Evolutionary conservation across 2,797 vertebrate genomes (phyloP).

Genomic region (Peromyscus eremicus): DNA sequence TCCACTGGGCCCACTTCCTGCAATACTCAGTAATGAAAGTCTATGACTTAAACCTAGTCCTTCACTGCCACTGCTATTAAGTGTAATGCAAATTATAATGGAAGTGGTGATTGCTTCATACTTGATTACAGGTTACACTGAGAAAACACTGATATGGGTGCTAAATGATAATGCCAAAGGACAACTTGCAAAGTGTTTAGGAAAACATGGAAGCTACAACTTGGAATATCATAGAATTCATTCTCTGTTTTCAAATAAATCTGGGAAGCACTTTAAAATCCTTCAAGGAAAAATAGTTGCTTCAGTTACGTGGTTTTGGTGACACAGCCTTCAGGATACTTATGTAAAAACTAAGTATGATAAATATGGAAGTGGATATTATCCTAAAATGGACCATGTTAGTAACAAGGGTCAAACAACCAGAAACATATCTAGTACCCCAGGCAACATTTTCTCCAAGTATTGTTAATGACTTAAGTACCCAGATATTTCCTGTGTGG

Average conservation of each 20-base stretch:
- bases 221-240: slow-evolving; percentile 74
- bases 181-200: slow-evolving; percentile 74
- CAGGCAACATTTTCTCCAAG: slow-evolving; percentile 58
- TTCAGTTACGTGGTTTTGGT: slow-evolving; percentile 62
- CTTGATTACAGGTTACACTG: slow-evolving; percentile 85
- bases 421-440: background rate
- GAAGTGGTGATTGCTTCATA: slow-evolving; percentile 82
- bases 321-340: slow-evolving; percentile 70
- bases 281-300: background rate
- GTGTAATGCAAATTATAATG: slow-evolving; percentile 86
- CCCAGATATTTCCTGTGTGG: slow-evolving; percentile 51
- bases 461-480: slow-evolving; percentile 58
- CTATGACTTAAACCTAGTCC: slow-evolving; percentile 73
- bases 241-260: slow-evolving; percentile 71
- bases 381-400: slow-evolving; percentile 65
- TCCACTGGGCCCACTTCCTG: slow-evolving; percentile 62
- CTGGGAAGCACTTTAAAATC: slow-evolving; percentile 19
- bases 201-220: slow-evolving; percentile 66
- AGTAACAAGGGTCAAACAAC: slow-evolving; percentile 49
- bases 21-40: slow-evolving; percentile 73
- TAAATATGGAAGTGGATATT: slow-evolving; percentile 70
- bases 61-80: slow-evolving; percentile 80
- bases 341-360: slow-evolving; percentile 78
- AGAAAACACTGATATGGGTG: slow-evolving; percentile 86
- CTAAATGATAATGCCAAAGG: slow-evolving; percentile 86